Base-by-base conservation (phyloP, 2,797 vertebrate species). In the Alexandromys oeconomus region DNA sequence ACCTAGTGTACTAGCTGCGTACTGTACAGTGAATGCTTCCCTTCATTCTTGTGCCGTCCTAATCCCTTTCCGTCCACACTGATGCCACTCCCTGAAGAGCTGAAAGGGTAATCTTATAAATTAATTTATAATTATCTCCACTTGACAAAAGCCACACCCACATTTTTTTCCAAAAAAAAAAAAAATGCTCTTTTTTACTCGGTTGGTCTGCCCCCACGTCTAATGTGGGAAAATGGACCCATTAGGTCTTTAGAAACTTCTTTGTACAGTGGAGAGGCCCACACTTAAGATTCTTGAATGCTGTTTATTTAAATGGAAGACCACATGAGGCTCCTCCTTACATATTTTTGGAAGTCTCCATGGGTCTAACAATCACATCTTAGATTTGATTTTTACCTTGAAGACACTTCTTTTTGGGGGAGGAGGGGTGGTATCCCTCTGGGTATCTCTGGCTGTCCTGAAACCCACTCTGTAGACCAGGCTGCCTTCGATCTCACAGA, bases 311-410 rank as follows among this genome's bases (percentile, higher is more conserved):
- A 90, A 91, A 78, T 37, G 57, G 81, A 78, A 87, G 91, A 15
- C 3, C 82, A 31, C 2, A 19, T 11, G 71, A 87, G 27, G 11
- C 12, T 37, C n/a, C 37, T 11, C 25, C 59, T 81, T 54, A 71
- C 21, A 37, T 67, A 40, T 85, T 92, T 54, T 67, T 80, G 34
- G 74, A 93, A 54, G 6, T 86, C 48, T 21, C 40, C 27, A 0
- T 23, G 15, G 34, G 9, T 89, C 46, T 87, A 84, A 67, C 57
- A 31, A 29, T 90, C 17, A 87, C 43, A 87, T 57, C 27, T 79
- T 61, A 34, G 51, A 77, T 88, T 95, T 93, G 54, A 51, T 71
- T 87, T 92, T 92, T 76, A 6, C 27, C 25, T 73, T 87, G 67
- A 82, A 86, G 61, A 2, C 48, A 71, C 17, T 85, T 87, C 27